Evolutionary conservation across 1,140 invertebrate genomes (phyloP), one percentile per base, ranked within the genome.

Genomic region (Meloidogyne exigua): DNA sequence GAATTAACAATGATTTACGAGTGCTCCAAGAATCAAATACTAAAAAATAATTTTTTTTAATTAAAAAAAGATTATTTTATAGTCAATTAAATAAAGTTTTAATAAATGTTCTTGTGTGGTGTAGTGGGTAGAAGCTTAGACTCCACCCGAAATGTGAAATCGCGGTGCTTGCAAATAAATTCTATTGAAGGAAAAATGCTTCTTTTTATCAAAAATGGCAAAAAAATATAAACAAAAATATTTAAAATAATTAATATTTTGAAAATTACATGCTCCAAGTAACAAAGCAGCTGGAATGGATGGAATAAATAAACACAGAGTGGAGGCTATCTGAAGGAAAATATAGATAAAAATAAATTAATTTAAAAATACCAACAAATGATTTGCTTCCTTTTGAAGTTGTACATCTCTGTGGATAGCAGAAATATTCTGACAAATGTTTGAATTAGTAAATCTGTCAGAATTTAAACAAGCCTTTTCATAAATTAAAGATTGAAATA

Each of bases 401-500:
- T 82, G 75, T 28, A 73, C 68, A 76, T 84, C 81, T 13, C 72
- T 44, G 36, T 80, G 72, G 10, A 83, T 72, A 26, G 69, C 66
- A 63, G 62, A 68, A 10, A 84, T 39, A 68, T 83, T 73, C 12
- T 66, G 44, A 68, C 83, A 85, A 36, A 73, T 76, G 68, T 49
- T 74, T 25, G 32, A 5, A 44, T 71, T 12, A n/a, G n/a, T n/a
- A 71, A 68, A 62, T 44, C 26, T 39, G 9, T 15, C 49, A n/a
- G 70, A 70, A 23, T 66, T 68, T 15, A 79, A 23, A 71, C 83
- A 84, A 18, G 78, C 76, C 49, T 84, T 84, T 69, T 84, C 83
- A 74, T 80, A 84, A 21, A 84, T 68, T 63, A 84, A 63, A 25
- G 78, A 72, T 63, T 84, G 77, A 73, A 84, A 82, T 13, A 84